Evolutionary conservation across 2,113 vertebrate genomes (phyloP), one percentile per base, ranked within the genome.

Genomic region (Pituophis catenifer): DNA sequence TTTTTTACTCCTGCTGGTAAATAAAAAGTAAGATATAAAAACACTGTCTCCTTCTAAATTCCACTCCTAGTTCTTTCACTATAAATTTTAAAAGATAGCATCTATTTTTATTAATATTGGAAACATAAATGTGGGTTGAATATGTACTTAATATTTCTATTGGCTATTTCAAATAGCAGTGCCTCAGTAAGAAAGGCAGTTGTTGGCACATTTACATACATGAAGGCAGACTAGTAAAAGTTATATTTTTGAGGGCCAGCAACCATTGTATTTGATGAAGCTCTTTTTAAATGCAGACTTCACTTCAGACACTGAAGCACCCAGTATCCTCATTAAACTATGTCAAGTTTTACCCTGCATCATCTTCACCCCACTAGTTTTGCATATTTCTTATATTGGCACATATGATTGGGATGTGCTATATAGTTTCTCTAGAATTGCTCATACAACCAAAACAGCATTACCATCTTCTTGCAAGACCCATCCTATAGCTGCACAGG

Each of bases 81-180:
- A 86, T 95, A n/a, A 91, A 93, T 59, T 93, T 91, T n/a, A 89
- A 26, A 89, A 26, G 94, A 29, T 91, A 59, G 21, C 75, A 93
- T 6, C 17, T 23, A 11, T 89, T 8, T 90, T 70, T 0, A 0
- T 52, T 70, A 95, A 91, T 91, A 0, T 8, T 86, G 53, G 1
- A 6, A 93, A 94, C 94, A 58, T 1, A 91, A 92, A 8, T 92
- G 13, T n/a, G 33, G 5, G 90, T 93, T 94, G 38, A 19, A n/a
- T 9, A 90, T 57, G 5, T 93, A 65, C 44, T 70, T 2, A 19
- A 81, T 15, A 81, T 81, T 70, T 70, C 65, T 70, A 70, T 15
- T 33, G 53, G 26, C 33, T 70, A 19, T 54, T 86, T n/a, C 88
- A 53, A 53, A 11, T 58, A 81, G 48, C 21, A 13, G 24, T n/a